phyloP scores from a whole-genome alignment of 2,797 vertebrate genomes.

The Aulostomus chinensis region DNA sequence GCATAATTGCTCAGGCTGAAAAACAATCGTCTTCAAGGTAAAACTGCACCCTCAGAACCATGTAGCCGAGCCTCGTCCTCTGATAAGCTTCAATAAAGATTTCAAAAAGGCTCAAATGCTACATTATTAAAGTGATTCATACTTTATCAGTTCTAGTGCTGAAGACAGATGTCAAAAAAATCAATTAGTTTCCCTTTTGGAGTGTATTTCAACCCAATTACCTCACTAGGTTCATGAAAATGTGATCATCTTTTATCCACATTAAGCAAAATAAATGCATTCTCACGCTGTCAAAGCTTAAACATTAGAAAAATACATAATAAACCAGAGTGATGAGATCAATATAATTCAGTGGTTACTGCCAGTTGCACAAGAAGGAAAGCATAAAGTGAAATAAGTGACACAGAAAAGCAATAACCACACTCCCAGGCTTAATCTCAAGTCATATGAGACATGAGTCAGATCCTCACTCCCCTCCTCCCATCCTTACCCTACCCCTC shows the following conservation, averaged over 20 bases:
- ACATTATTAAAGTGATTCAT: too few relatives aligned
- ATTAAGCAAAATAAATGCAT: constrained; percentile 2
- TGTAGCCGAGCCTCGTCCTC: neutral
- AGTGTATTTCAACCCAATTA: constrained; percentile 8
- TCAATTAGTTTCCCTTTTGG: too few relatives aligned
- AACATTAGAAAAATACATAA: too few relatives aligned
- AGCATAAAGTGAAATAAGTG: constrained; percentile 27
- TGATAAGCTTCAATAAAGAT: too few relatives aligned
- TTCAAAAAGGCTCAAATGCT: neutral
- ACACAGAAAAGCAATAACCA: constrained; percentile 43
- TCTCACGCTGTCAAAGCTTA: too few relatives aligned
- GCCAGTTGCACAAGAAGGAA: constrained; percentile 12
- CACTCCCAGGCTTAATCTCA: constrained; percentile 55
- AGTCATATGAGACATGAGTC: constrained; percentile 65
- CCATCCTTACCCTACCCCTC: constrained; percentile 38
- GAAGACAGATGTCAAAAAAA: too few relatives aligned
- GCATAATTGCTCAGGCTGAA: neutral
- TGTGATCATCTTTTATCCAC: constrained; percentile 17
- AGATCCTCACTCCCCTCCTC: constrained; percentile 41
- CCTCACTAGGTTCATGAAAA: constrained; percentile 19
- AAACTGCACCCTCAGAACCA: neutral
- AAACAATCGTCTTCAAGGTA: neutral
- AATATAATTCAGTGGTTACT: constrained; percentile 10
- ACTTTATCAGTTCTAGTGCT: neutral
- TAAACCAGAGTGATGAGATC: neutral